Base-by-base conservation (phyloP, 2,888 invertebrate species). In the Cetonia aurata region DNA sequence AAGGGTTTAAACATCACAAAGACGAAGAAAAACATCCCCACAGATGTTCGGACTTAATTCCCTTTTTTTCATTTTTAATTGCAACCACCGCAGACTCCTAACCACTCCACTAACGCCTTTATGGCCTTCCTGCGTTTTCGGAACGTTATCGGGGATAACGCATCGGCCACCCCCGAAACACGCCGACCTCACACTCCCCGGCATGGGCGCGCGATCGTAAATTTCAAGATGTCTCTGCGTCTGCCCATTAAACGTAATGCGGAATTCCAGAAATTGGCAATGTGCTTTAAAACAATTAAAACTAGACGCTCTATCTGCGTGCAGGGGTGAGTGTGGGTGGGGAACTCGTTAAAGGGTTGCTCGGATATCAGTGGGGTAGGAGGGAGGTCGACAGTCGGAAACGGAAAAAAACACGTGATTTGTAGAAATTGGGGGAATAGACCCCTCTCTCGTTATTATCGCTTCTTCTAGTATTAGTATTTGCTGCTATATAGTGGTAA, bases 281-380 rank as follows among this genome's bases (percentile, higher is more conserved):
- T 81, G 82, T 80, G 82, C 80, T 82, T 80, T 81, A 81, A 82
- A 82, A 82, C 82, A 81, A 82, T 82, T 82, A 81, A 81, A 81
- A 82, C 81, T 79, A 76, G 73, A 65, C 37, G 50, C 62, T 65
- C 62, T 50, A 65, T 65, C 62, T 52, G 55, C 13, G 50, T 25
- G 25, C 37, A 33, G 37, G n/a, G 46, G 48, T 13, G 44, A 2
- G 44, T 44, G 44, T n/a, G 13, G 44, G 44, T 10, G 2, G 13
- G 48, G 13, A 12, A 10, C 15, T 10, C 71, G 78, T 77, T 77
- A 79, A 80, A 82, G 80, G 81, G 80, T 80, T 80, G 78, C 72
- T 74, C n/a, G 77, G 78, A 19, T n/a, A 46, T 15, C 50, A n/a
- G n/a, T n/a, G n/a, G n/a, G n/a, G n/a, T n/a, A n/a, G n/a, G n/a